phyloP scores from a whole-genome alignment of 2,888 invertebrate species.

The Platycnemis pennipes region DNA sequence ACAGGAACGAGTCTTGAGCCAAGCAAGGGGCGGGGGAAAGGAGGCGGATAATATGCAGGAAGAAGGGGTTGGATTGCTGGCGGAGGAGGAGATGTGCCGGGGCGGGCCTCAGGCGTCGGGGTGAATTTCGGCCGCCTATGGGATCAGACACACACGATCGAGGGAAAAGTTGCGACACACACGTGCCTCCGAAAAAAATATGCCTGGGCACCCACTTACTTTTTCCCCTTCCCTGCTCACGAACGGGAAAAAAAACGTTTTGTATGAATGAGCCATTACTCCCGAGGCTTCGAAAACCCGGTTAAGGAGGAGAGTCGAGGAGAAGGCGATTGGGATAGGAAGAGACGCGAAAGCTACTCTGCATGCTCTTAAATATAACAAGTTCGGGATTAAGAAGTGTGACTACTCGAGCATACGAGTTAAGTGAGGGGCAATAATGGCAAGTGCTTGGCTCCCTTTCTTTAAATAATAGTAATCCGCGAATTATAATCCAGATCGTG shows the following conservation, averaged over 20 bases:
- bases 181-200: neutral
- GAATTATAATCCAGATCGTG: neutral
- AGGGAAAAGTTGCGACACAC: constrained; percentile 24
- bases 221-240: neutral
- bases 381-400: neutral
- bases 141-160: neutral
- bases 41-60: neutral
- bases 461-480: too few relatives aligned
- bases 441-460: too few relatives aligned
- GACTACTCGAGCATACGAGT: neutral
- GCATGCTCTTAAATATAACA: neutral
- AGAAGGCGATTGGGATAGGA: neutral
- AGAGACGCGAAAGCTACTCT: neutral
- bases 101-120: neutral
- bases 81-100: neutral
- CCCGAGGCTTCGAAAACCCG: neutral
- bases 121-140: neutral
- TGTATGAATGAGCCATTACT: constrained; percentile 33
- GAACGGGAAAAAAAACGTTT: neutral
- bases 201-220: neutral
- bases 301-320: neutral
- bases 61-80: neutral
- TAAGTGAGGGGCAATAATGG: neutral
- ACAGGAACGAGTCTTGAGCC: neutral
- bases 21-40: neutral